phyloP scores from a whole-genome alignment of 2,113 vertebrate genomes.

The Scomber scombrus region DNA sequence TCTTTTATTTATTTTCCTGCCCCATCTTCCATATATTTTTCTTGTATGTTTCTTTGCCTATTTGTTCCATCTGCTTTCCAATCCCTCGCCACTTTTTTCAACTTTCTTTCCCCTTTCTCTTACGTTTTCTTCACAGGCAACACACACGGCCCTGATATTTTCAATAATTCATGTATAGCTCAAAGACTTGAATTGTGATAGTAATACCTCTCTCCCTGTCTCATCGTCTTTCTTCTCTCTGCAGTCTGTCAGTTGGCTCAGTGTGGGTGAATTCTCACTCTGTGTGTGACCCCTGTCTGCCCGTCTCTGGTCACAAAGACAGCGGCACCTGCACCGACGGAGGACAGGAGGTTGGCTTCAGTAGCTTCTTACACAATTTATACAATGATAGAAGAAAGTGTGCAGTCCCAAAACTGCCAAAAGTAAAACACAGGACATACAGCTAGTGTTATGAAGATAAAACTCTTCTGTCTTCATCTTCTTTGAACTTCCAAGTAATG shows the following conservation, averaged over 20 bases:
- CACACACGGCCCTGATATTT: neutral
- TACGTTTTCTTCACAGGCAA: no score
- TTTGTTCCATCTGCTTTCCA: neutral
- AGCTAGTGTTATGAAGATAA: neutral
- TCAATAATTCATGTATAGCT: no score
- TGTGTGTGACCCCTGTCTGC: conserved; percentile 87
- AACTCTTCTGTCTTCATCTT: no score
- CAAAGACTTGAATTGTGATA: neutral
- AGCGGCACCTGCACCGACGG: conserved; percentile 89
- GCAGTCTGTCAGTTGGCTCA: conserved; percentile 86
- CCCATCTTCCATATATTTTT: neutral
- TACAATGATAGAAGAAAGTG: neutral
- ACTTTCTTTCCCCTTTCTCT: no score
- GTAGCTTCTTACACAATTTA: neutral
- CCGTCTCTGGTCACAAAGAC: conserved; percentile 86
- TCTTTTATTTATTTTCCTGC: neutral
- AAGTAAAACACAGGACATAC: neutral
- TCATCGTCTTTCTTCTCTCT: neutral
- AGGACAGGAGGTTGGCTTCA: conserved; percentile 86
- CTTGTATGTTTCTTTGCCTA: neutral
- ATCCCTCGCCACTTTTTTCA: no score
- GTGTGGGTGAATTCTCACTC: conserved; percentile 92
- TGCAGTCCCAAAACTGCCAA: neutral
- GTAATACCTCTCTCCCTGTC: no score
- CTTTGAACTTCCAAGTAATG: no score